A percentile compares a stretch with the other conserved stretches of the same genome.
Conservation (phyloP, 2,888 invertebrate species). For the Limnephilus lunatus region DNA sequence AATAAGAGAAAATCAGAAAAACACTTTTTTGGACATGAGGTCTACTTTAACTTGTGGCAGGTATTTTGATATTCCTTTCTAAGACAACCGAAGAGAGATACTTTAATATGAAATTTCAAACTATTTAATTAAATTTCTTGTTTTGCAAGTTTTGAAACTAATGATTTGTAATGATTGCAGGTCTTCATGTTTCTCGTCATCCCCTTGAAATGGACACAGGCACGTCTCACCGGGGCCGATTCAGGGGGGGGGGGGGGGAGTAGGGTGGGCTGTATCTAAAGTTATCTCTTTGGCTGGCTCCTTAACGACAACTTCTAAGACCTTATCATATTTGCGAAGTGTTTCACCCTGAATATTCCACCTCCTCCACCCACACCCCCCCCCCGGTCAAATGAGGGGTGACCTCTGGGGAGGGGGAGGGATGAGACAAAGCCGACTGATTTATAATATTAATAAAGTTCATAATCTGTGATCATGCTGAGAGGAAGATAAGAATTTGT, state of each 20-base stretch:
- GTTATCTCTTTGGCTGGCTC: constrained; percentile 53
- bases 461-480: constrained; percentile 25
- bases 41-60: too few relatives aligned
- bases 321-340: constrained; percentile 63
- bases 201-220: constrained; percentile 42
- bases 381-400: neutral
- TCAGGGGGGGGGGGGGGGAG: constrained; percentile 27
- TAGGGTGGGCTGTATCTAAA: constrained; percentile 45
- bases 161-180: constrained; percentile 10
- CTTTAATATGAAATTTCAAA: neutral
- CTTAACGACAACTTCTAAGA: constrained; percentile 64
- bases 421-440: constrained; percentile 32
- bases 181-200: neutral
- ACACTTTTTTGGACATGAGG: too few relatives aligned
- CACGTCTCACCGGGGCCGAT: constrained; percentile 36
- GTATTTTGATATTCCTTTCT: too few relatives aligned
- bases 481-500: neutral
- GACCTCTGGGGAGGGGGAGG: constrained; percentile 32
- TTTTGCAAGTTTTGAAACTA: neutral
- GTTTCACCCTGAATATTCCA: constrained; percentile 48
- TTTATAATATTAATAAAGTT: constrained; percentile 51
- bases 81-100: too few relatives aligned
- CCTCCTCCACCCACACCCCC: neutral
- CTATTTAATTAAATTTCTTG: neutral
- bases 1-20: too few relatives aligned